A percentile compares a stretch with the other conserved stretches of the same genome.
These are phyloP conservation scores for Celastrina argiolus DNA, from an alignment of 2,888 invertebrate genomes.

Conservation along the genomic window DNA sequence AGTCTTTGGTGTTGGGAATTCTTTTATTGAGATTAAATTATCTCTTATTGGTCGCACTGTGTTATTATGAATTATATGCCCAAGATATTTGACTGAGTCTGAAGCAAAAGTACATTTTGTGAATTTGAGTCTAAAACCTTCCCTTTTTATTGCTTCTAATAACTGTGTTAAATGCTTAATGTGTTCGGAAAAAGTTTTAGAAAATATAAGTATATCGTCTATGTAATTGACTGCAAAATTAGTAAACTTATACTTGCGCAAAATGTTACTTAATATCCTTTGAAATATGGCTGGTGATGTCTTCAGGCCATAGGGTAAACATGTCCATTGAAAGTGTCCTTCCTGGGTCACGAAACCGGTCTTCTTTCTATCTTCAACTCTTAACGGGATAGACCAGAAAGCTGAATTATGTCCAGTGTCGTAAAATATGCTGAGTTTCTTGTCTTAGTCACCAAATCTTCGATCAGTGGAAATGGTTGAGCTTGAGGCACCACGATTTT, in stretches of 20 bases:
- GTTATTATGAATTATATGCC: constrained; percentile 22
- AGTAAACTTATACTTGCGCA: constrained; percentile 27
- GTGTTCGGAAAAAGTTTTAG: constrained; percentile 32
- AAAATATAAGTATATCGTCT: constrained; percentile 32
- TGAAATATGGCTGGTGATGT: constrained; percentile 41
- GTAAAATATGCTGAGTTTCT: constrained; percentile 43
- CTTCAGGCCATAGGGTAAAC: constrained; percentile 40
- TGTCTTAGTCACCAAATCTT: constrained; percentile 41
- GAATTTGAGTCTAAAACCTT: constrained; percentile 35
- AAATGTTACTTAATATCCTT: constrained; percentile 27
- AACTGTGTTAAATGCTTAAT: constrained; percentile 30
- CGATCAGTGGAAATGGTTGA: not conserved
- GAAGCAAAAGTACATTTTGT: not conserved
- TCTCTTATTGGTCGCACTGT: not conserved
- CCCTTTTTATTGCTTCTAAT: constrained; percentile 31
- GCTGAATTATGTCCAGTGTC: constrained; percentile 45
- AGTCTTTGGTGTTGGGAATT: constrained; percentile 1
- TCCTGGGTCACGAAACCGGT: constrained; percentile 39
- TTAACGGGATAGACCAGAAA: constrained; percentile 48
- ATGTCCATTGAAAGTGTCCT: constrained; percentile 33
- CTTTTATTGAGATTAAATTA: constrained; percentile 4
- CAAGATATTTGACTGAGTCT: constrained; percentile 3
- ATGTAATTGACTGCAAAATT: constrained; percentile 25
- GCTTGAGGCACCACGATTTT: constrained; percentile 4
- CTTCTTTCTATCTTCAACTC: constrained; percentile 42